Base-by-base conservation (phyloP, 2,888 invertebrate genomes). In the Zygogramma bicolorata region DNA sequence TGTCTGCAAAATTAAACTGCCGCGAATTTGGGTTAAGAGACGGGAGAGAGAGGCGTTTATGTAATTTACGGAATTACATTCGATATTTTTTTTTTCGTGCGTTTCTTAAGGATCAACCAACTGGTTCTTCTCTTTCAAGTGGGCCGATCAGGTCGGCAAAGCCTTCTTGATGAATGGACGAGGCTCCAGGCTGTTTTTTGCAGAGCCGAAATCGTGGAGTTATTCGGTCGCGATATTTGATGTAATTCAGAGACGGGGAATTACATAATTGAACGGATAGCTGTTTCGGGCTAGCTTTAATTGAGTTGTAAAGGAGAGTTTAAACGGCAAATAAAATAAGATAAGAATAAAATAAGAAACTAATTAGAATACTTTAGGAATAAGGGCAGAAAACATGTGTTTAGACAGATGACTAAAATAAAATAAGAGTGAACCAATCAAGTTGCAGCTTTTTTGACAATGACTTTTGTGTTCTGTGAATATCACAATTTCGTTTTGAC, bases 11-110 rank as follows among this genome's bases (percentile, higher is more conserved):
- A 25, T 40, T 40, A 40, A 38, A 38, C 40, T 34, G 61, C 22
- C 61, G 22, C 61, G 61, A 40, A 61, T 25, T 61, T 61, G 5
- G 61, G 61, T 61, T 61, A 40, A 61, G 40, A 40, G 61, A 40
- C 38, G 22, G 40, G 38, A 61, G 40, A 40, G 61, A 40, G 20
- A 40, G 40, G 38, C 61, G 13, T 61, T 61, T 38, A 61, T 40
- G 40, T 61, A 61, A 61, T 61, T 61, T 61, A 61, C 31, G 40
- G 25, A 61, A 22, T 22, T 25, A 53, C 31, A 40, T 38, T 61
- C 40, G 20, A 25, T 15, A 40, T 22, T 22, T 38, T 61, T 38
- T 34, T 61, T 29, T 27, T n/a, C 15, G 34, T 38, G n/a, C n/a
- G 15, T 18, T 61, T 40, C 46, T 31, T n/a, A n/a, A n/a, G n/a